Base-by-base conservation (phyloP, 2,797 vertebrate genomes). In the Acanthis flammea region DNA sequence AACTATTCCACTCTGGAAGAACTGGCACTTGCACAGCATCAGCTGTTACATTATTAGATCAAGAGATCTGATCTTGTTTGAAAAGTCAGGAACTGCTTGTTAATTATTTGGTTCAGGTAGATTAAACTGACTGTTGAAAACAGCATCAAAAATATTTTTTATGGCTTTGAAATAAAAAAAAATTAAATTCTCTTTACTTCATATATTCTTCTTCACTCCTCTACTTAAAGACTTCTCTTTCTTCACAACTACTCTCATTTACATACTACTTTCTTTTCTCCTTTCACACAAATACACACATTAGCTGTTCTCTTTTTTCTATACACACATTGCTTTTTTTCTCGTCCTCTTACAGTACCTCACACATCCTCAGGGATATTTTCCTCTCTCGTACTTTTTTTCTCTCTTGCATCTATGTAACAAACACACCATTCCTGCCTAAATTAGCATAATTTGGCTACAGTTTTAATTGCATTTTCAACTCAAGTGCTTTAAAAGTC, bases 1-100 rank as follows among this genome's bases (percentile, higher is more conserved):
- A 78, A 78, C 35, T 73, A 78, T 72, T 94, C 61, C 50, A 58
- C 28, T 66, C 61, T 61, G 53, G 68, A 90, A 74, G 47, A 86
- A 86, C 27, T 41, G 57, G 33, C 74, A 86, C 17, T 53, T 79
- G 39, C n/a, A 72, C 47, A 70, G 22, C 6, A 12, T 71, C 72
- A 88, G 37, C 57, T 65, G 31, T 62, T 80, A 55, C 2, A 3
- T 48, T 86, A 81, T 63, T 57, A 84, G 35, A 87, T 33, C 13
- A n/a, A 72, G 41, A 27, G 55, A 77, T 71, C 55, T 11, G 12
- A 82, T 71, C 61, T 83, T 67, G 45, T 66, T 41, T 70, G n/a
- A 88, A 42, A 67, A 94, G 41, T 77, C 41, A 67, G 45, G 57
- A 93, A 45, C 15, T 60, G 21, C 33, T 62, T 42, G 45, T 22